These are phyloP conservation scores for Hydropsyche tenuis DNA, from an alignment of 1,140 invertebrate genomes.

Conservation along the genomic window DNA sequence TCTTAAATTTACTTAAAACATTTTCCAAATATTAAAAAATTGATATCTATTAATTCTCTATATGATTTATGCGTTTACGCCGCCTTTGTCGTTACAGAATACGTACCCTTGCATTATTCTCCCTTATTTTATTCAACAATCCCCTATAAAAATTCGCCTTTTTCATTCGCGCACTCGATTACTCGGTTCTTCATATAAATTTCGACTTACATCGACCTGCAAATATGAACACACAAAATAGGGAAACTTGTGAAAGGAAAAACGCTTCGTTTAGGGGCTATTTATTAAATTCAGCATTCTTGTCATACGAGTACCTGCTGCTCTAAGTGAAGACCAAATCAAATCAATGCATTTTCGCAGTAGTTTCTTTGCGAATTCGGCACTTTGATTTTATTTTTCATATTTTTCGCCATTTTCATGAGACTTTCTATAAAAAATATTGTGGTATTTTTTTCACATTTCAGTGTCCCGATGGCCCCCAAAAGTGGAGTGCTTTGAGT, in stretches of 20 bases:
- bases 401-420: too few species aligned
- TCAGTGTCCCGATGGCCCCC: not conserved
- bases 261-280: slow-evolving; percentile 15
- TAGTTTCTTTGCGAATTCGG: not conserved
- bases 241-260: slow-evolving; percentile 1
- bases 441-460: too few species aligned
- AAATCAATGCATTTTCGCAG: slow-evolving; percentile 38
- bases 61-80: not conserved
- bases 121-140: slow-evolving; percentile 45
- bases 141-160: slow-evolving; percentile 44
- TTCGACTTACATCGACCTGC: not conserved
- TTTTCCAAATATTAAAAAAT: not conserved
- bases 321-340: slow-evolving; percentile 43
- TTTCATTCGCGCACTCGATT: slow-evolving; percentile 38
- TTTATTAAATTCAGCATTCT: slow-evolving; percentile 43
- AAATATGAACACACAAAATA: not conserved
- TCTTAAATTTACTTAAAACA: not conserved
- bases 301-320: slow-evolving; percentile 44
- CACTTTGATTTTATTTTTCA: too few species aligned
- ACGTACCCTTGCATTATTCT: slow-evolving; percentile 5
- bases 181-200: slow-evolving; percentile 24
- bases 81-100: slow-evolving; percentile 21
- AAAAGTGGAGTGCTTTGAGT: slow-evolving; percentile 11
- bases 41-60: not conserved
- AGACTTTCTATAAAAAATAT: too few species aligned